Evolutionary conservation across 2,888 invertebrate species (phyloP), one percentile per base, ranked within the genome.

Genomic region (Heliconius ethilla): DNA sequence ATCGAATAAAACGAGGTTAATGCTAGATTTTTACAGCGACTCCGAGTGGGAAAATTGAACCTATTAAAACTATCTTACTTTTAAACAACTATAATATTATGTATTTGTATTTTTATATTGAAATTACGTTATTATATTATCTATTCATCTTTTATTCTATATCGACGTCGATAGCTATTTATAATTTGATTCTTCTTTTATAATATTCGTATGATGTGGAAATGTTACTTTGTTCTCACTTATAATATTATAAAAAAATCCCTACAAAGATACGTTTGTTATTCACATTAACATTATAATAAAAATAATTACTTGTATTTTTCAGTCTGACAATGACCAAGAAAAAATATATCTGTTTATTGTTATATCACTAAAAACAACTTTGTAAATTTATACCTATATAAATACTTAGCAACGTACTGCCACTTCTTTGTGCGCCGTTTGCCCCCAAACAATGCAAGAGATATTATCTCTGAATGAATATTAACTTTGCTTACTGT

Each of bases 401-500:
- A 45, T 40, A 69, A 40, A 69, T 59, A 33, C n/a, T 55, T 62
- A 67, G 73, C 45, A 45, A 40, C 18, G 45, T 11, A 77, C 67
- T 67, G 67, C 11, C 55, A 77, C 62, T 74, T 67, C 73, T 74
- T 74, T 45, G 59, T 59, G 72, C 73, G 67, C 67, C 51, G 67
- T 77, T 77, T 33, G 73, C 40, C 40, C 33, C 67, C 67, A 72
- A 73, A 77, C 74, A 77, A 77, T 77, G 33, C 62, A 45, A 77
- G 51, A 74, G 73, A 70, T 78, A 63, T 75, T 78, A 75, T 75
- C 78, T 63, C 33, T 55, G 45, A 70, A 63, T 75, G 70, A 51
- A 78, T 75, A 75, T 78, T 78, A 75, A 70, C 51, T 51, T 62
- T 70, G 77, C 77, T 79, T 75, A 77, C 72, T 62, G 69, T 62